These are phyloP conservation scores for Pandemis cinnamomeana DNA, from an alignment of 2,888 invertebrate species.

Conservation along the genomic window DNA sequence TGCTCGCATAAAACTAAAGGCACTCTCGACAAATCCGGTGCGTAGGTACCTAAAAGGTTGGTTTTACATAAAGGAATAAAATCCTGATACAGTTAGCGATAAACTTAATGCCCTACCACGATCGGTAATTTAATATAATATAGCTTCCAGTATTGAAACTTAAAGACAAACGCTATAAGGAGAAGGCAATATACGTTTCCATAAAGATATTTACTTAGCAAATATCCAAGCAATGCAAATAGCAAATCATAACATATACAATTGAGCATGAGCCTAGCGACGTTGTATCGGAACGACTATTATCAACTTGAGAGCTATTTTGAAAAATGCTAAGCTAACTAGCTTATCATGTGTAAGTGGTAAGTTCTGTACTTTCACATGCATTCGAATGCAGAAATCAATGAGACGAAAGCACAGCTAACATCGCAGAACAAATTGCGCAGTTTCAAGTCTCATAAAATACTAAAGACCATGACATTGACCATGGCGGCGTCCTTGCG, in stretches of 20 bases:
- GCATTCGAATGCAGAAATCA: background rate
- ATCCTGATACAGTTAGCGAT: background rate
- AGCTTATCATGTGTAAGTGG: background rate
- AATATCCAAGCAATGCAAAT: conserved; percentile 1
- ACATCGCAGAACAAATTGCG: conserved; percentile 33
- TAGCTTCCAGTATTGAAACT: background rate
- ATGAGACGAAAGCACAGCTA: conserved; percentile 10
- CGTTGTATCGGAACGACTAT: background rate
- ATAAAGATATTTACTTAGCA: background rate
- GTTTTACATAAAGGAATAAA: conserved; percentile 18
- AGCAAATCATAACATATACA: background rate
- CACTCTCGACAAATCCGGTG: conserved; percentile 11
- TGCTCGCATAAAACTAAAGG: conserved; percentile 11
- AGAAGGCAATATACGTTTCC: background rate
- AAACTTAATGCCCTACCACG: background rate
- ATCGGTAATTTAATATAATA: background rate
- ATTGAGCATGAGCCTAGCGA: background rate
- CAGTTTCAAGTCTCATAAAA: conserved; percentile 50
- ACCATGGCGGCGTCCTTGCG: conserved; percentile 65
- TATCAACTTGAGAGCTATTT: background rate
- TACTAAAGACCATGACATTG: conserved; percentile 63
- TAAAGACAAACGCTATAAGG: background rate
- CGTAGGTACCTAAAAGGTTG: conserved; percentile 1
- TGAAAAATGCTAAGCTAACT: background rate
- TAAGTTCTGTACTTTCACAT: background rate